Evolutionary conservation across 2,888 invertebrate species (phyloP).

Genomic region (Ormyrus nitidulus): DNA sequence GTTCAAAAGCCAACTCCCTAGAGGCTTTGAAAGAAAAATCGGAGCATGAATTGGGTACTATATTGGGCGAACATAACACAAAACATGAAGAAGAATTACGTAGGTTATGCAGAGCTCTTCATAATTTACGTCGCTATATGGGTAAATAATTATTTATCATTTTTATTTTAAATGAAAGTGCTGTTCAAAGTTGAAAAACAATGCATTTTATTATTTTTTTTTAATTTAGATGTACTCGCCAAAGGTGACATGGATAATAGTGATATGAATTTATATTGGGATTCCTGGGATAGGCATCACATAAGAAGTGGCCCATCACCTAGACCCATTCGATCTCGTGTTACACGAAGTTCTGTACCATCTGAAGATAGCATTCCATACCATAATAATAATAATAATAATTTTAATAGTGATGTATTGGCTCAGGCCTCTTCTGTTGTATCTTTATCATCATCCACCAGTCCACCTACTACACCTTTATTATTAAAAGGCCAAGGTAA

Average conservation of each 20-base stretch:
- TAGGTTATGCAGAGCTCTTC: slow-evolving; percentile 88
- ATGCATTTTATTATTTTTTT: slow-evolving; percentile 25
- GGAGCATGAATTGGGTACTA: slow-evolving; percentile 86
- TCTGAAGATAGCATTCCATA: slow-evolving; percentile 78
- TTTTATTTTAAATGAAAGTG: slow-evolving; percentile 31
- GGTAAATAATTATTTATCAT: slow-evolving; percentile 76
- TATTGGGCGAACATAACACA: slow-evolving; percentile 82
- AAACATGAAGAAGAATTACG: slow-evolving; percentile 87
- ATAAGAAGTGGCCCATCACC: slow-evolving; percentile 77
- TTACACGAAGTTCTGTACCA: slow-evolving; percentile 78
- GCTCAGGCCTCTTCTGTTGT: slow-evolving; percentile 76
- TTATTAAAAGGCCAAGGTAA: slow-evolving; percentile 51
- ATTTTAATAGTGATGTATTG: slow-evolving; percentile 69
- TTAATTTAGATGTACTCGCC: slow-evolving; percentile 78
- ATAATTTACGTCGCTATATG: slow-evolving; percentile 89
- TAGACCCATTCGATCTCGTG: slow-evolving; percentile 76
- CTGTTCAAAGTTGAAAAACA: slow-evolving; percentile 3
- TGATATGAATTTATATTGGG: slow-evolving; percentile 90
- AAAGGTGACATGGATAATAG: slow-evolving; percentile 79
- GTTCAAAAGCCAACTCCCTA: slow-evolving; percentile 83
- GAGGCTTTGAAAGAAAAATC: slow-evolving; percentile 90
- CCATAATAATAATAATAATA: slow-evolving; percentile 72
- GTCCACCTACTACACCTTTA: slow-evolving; percentile 72
- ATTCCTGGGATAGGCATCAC: slow-evolving; percentile 91
- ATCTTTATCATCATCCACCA: slow-evolving; percentile 76